Evolutionary conservation across 2,888 invertebrate genomes (phyloP), one percentile per base, ranked within the genome.

Genomic region (Omphaloscelis lunosa): DNA sequence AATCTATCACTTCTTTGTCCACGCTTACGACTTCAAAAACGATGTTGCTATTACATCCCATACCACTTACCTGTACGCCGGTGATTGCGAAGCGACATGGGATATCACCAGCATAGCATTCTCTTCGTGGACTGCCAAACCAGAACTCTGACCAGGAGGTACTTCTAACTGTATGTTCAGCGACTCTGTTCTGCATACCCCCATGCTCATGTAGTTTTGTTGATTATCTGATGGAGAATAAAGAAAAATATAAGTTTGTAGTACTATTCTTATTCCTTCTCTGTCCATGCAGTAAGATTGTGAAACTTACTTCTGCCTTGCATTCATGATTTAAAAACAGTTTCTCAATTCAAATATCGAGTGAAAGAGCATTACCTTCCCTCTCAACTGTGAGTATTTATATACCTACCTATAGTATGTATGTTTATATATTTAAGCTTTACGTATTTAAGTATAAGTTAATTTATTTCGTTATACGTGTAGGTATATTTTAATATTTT

Each of bases 161-260:
- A 97, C 95, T 89, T 97, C 97, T 66, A 97, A 85, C 75, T 96
- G 96, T 27, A 96, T 92, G 78, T 95, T 96, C 79, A 97, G 83
- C 0, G 96, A 94, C 80, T 97, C 97, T 1, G 95, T 95, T 68
- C 96, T 92, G 84, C 96, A 96, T 1, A 97, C 94, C 0, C 95
- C 96, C 92, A 96, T 94, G 69, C 94, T 95, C 93, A 96, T 95
- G 89, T 95, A 95, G 90, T 94, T 95, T 81, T 95, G 95, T 89
- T 95, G 96, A 78, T 90, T 94, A 48, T 95, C 95, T 92, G 88
- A 82, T 76, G 39, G 62, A 12, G 29, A 34, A 45, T 23, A 27
- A 20, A 51, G 8, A 5, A 59, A 17, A 23, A 15, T 58, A 27
- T n/a, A 6, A 8, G n/a, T 51, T 9, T 51, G 51, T 51, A 2